Conservation (phyloP, 1,140 invertebrate species). For the Campoletis sonorensis region DNA sequence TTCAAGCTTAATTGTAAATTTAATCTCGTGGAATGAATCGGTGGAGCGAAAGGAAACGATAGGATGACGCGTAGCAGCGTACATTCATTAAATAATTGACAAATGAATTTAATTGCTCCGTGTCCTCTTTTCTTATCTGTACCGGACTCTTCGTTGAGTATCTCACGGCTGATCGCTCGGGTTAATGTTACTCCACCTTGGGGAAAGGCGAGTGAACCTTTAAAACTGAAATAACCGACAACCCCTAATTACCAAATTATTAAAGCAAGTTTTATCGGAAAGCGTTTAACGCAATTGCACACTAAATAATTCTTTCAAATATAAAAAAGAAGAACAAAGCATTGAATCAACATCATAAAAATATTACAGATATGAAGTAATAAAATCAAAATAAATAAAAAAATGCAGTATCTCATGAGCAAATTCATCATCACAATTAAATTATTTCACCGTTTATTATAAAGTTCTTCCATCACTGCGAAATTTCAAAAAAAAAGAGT, state of each 20-base stretch:
- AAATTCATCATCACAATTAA: no score
- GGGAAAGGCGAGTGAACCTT: no score
- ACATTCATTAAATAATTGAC: conserved; percentile 66
- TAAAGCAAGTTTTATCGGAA: no score
- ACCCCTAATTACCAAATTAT: no score
- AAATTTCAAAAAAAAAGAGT: neutral
- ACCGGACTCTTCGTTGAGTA: conserved; percentile 1
- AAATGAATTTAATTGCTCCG: conserved; percentile 68
- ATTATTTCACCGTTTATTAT: neutral
- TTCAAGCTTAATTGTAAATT: conserved; percentile 66
- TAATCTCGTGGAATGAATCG: conserved; percentile 50
- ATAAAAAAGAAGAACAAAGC: no score
- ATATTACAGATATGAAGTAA: no score
- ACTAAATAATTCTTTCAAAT: no score
- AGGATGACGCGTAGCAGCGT: neutral
- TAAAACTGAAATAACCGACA: no score
- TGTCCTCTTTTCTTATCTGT: conserved; percentile 43
- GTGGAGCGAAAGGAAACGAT: conserved; percentile 44
- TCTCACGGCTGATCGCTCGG: neutral
- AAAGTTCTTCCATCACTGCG: neutral
- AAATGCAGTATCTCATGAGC: no score
- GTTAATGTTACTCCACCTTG: neutral
- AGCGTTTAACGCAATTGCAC: no score
- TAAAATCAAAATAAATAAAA: no score
- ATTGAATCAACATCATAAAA: no score